Base-by-base conservation (phyloP, 2,113 vertebrate genomes). In the Camelus bactrianus region DNA sequence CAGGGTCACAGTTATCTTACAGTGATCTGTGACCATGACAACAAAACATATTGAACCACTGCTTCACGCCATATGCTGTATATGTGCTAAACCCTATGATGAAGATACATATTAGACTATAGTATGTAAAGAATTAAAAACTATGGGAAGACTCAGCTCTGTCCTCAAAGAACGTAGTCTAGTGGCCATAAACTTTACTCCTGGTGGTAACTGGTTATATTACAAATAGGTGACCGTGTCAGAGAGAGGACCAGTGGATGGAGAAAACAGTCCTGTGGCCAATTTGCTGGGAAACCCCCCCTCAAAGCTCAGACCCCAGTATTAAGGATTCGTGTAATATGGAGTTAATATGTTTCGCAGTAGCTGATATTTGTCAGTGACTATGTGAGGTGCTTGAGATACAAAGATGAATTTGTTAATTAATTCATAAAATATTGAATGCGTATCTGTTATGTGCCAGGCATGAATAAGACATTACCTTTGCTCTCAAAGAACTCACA, bases 181-280 rank as follows among this genome's bases (percentile, higher is more conserved):
- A 11, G 22, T 35, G 22, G 19, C 48, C 16, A 1, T 60, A 6
- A 73, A 38, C 19, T 19, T 46, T 7, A 38, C 1, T 13, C 24
- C 16, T 30, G 2, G 1, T 9, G 2, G 11, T 16, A 13, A 13
- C 8, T 20, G 54, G 2, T 13, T 38, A 0, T 32, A 6, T 30
- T 86, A 8, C 24, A 48, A 9, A 32, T 3, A 48, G 26, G 28
- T 5, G 54, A 26, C 30, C n/a, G 2, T 7, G 8, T 85, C 54
- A 38, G 50, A 35, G 24, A 75, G 50, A 9, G 50, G 28, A 17
- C 10, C n/a, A 15, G 13, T n/a, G 26, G 19, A 16, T 26, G 24
- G 14, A n/a, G 14, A 56, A 58, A 42, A n/a, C 1, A 15, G 32
- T 24, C 22, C 6, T 8, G 10, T 9, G 32, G 38, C 15, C 2